A percentile compares a stretch with the other conserved stretches of the same genome.
phyloP scores from a whole-genome alignment of 2,113 vertebrate species.

The Illadopsis cleaveri region DNA sequence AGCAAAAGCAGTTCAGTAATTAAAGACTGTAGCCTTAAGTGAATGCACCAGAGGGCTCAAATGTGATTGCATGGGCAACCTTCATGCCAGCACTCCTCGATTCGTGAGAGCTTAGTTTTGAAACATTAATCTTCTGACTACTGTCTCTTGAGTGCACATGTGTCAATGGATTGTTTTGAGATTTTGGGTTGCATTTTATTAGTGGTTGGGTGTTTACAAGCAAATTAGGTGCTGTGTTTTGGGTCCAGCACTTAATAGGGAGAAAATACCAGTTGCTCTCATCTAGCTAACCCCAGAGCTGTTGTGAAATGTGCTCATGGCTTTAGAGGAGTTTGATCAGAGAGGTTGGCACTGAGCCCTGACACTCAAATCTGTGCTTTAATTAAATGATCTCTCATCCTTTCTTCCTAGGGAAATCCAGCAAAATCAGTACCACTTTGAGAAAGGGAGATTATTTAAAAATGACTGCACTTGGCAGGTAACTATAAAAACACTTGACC shows the following conservation, averaged over 20 bases:
- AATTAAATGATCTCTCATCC: not conserved
- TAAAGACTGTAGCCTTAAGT: slow-evolving; percentile 4
- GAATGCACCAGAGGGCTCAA: not conserved
- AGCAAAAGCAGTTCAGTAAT: not conserved
- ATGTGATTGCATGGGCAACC: not conserved
- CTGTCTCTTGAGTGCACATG: not conserved
- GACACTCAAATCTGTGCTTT: not conserved
- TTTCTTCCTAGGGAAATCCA: not conserved
- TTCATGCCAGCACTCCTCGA: not conserved
- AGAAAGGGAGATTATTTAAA: not conserved
- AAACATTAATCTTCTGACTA: not conserved
- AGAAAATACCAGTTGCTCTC: not conserved
- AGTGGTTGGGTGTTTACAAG: not conserved
- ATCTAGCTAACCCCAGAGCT: not conserved
- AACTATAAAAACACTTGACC: not conserved
- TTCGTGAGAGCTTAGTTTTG: not conserved
- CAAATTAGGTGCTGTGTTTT: not conserved
- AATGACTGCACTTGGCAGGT: not conserved
- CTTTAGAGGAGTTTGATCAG: not conserved
- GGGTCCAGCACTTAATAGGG: not conserved
- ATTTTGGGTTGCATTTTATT: not conserved
- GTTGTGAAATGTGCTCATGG: not conserved
- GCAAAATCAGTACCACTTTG: not conserved
- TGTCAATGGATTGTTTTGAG: not conserved
- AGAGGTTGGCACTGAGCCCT: not conserved